Percentiles rank a stretch among this genome's conserved stretches.
These are phyloP conservation scores for Trypoxylon attenuatum DNA, from an alignment of 2,888 invertebrate genomes.

Conservation along the genomic window DNA sequence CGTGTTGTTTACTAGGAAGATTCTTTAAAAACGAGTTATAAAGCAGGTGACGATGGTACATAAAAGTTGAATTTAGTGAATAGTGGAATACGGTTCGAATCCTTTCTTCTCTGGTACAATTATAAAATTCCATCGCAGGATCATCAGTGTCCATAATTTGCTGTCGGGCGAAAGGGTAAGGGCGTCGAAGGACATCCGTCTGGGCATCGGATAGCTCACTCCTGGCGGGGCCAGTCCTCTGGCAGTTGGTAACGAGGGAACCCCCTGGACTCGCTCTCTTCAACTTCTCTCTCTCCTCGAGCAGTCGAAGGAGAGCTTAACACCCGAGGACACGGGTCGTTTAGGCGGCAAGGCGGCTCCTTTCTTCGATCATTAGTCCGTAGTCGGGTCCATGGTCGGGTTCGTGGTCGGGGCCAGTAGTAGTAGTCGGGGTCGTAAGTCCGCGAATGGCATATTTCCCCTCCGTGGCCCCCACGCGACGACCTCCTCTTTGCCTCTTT, in stretches of 20 bases:
- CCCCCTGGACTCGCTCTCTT: conserved; percentile 38
- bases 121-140: conserved; percentile 22
- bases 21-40: no score
- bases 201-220: not conserved
- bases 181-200: conserved; percentile 6
- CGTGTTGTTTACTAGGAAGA: no score
- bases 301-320: conserved; percentile 62
- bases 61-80: no score
- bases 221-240: conserved; percentile 24
- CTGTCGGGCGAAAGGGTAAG: not conserved
- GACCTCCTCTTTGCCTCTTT: no score
- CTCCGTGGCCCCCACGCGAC: no score
- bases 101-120: not conserved
- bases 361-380: conserved; percentile 71
- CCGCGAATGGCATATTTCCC: conserved; percentile 45
- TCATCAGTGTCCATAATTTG: not conserved
- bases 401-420: no score
- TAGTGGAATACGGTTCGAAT: no score
- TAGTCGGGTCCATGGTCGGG: no score
- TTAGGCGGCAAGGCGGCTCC: conserved; percentile 73
- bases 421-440: conserved; percentile 49
- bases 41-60: no score
- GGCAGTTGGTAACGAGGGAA: conserved; percentile 52
- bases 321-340: conserved; percentile 72
- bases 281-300: conserved; percentile 41